Evolutionary conservation across 2,888 invertebrate species (phyloP), one percentile per base, ranked within the genome.

Genomic region (Lamproptera curius): DNA sequence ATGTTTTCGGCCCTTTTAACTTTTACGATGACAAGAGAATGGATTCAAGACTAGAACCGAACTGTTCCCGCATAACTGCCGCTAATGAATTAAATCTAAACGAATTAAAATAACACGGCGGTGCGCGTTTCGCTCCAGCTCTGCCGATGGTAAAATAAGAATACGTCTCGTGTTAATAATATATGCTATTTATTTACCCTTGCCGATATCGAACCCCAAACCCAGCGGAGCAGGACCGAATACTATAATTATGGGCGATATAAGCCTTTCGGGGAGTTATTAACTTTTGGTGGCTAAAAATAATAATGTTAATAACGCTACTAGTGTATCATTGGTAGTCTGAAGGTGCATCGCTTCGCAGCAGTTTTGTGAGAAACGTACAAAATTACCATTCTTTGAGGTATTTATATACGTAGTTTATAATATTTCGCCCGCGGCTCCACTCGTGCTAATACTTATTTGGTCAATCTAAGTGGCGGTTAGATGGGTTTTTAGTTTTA

Each of bases 231-330:
- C 59, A 59, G 55, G 57, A 59, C 58, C 51, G 55, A 64, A 57
- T 58, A 64, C 63, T 59, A 59, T 64, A 62, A 64, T 64, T 64
- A 64, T 52, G 60, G 49, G 54, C 55, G 57, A 61, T 61, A 61
- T 59, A 61, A 62, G 59, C 61, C 61, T 60, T 61, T 62, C 56
- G 56, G 51, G 50, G 50, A 55, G 62, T 58, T 63, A 64, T 64
- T 64, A 64, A 57, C 57, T 55, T 62, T 61, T 61, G 52, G 31
- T 40, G 51, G 49, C 56, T 58, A 52, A 48, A 60, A 62, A 62
- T 60, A 59, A 63, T 63, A 62, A 58, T 55, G 53, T 53, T 62
- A 63, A 63, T 61, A 63, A 63, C 51, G 58, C 61, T 61, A 56
- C 54, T 52, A 58, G 51, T 60, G 56, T 61, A 62, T 57, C 52